phyloP scores from a whole-genome alignment of 2,888 invertebrate genomes.

The Aphidoletes aphidimyza region DNA sequence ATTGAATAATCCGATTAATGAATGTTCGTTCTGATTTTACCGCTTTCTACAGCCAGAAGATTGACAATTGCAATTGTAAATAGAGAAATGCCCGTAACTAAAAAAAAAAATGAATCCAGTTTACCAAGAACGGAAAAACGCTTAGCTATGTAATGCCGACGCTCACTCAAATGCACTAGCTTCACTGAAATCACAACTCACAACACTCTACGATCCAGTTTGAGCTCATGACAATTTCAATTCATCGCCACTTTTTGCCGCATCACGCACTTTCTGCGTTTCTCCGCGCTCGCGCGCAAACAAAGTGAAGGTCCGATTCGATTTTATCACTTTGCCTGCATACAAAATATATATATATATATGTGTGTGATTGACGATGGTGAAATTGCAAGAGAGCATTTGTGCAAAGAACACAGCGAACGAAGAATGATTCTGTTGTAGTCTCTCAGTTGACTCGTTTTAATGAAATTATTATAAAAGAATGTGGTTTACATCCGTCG shows the following conservation, averaged over 20 bases:
- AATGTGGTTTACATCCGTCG: constrained; percentile 53
- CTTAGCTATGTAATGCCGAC: neutral
- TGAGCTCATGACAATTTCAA: neutral
- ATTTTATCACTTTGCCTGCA: constrained; percentile 22
- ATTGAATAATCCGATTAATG: constrained; percentile 49
- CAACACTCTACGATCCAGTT: neutral
- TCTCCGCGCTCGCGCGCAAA: too few species aligned
- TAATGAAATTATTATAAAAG: constrained; percentile 54
- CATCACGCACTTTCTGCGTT: constrained; percentile 16
- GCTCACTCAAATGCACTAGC: too few species aligned
- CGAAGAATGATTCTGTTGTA: neutral
- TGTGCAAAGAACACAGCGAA: too few species aligned
- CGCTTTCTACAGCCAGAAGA: neutral
- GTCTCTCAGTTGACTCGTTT: neutral
- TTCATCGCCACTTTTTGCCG: neutral
- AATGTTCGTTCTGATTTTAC: constrained; percentile 15
- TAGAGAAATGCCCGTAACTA: neutral
- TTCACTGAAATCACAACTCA: neutral
- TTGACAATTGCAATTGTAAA: neutral
- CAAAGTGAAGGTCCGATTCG: neutral
- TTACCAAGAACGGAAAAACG: neutral
- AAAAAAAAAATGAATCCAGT: neutral
- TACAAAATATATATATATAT: neutral
- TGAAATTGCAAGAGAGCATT: neutral
- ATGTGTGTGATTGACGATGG: too few species aligned